Base-by-base conservation (phyloP, 2,888 invertebrate species). In the Cabera pusaria region DNA sequence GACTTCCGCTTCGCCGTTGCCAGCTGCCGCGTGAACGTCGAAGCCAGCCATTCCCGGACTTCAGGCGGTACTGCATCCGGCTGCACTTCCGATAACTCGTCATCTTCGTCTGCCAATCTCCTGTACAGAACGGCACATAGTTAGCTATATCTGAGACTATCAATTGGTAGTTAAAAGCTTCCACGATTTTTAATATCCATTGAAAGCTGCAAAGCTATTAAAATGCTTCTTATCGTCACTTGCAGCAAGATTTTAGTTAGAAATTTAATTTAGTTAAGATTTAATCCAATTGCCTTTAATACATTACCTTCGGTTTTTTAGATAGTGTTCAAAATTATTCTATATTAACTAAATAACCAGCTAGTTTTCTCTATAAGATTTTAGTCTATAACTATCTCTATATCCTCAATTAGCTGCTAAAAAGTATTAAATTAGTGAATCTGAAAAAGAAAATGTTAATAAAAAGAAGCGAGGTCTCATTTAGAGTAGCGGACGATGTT, bases 31-130 rank as follows among this genome's bases (percentile, higher is more conserved):
- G 98, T 98, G 87, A 98, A 98, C 24, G 98, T 98, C 43, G 97
- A 95, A 41, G 98, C 97, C 76, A 98, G 89, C 98, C 98, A 98
- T 82, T 98, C 98, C 58, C 98, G 92, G 22, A 98, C 98, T 80
- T 98, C 98, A 43, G 95, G 97, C 20, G 98, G 98, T 29, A 98
- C 98, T 5, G 97, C 97, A 76, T 98, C 98, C 34, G 98, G 97
- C 69, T 98, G 97, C 36, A 98, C 98, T 81, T 98, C 98, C 23
- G 97, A 97, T 55, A 98, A 87, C 81, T 98, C 98, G 80, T 98
- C 98, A 78, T 98, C 98, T 80, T 98, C 98, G 64, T 96, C 96
- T 21, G 95, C 94, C 75, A 95, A 84, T 61, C 95, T 91, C 90
- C 95, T 95, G 90, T 59, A 49, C 70, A 78, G 60, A 78, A 43